Conservation (phyloP, 2,797 vertebrate species). For the Loriculus beryllinus region DNA sequence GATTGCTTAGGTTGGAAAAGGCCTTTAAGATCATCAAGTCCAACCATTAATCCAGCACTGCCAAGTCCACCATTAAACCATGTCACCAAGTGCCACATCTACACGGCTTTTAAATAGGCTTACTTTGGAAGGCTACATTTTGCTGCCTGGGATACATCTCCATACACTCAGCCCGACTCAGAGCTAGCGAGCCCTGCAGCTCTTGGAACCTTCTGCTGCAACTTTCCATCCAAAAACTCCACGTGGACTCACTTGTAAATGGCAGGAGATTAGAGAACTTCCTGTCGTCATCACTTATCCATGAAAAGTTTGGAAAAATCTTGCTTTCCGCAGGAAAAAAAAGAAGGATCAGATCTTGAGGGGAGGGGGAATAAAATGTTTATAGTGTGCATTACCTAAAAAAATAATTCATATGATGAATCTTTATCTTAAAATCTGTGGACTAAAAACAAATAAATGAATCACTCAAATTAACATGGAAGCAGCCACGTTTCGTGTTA, state of each 20-base stretch:
- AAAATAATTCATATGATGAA: conserved; percentile 40
- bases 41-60: background rate
- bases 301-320: conserved; percentile 27
- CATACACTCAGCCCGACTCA: background rate
- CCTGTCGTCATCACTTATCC: conserved; percentile 39
- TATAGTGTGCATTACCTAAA: conserved; percentile 15
- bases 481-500: conserved; percentile 26
- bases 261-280: conserved; percentile 67
- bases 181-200: conserved; percentile 20
- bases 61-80: background rate
- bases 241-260: conserved; percentile 59
- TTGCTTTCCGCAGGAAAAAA: background rate
- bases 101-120: background rate
- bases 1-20: background rate
- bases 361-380: background rate
- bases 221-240: conserved; percentile 60
- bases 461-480: conserved; percentile 36
- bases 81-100: conserved; percentile 19
- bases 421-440: conserved; percentile 53
- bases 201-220: conserved; percentile 34
- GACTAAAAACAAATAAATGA: conserved; percentile 52
- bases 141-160: conserved; percentile 64
- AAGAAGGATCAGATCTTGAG: background rate
- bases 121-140: conserved; percentile 45
- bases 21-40: background rate